These are phyloP conservation scores for Lasioglossum baleicum DNA, from an alignment of 1,140 invertebrate species.

Conservation along the genomic window DNA sequence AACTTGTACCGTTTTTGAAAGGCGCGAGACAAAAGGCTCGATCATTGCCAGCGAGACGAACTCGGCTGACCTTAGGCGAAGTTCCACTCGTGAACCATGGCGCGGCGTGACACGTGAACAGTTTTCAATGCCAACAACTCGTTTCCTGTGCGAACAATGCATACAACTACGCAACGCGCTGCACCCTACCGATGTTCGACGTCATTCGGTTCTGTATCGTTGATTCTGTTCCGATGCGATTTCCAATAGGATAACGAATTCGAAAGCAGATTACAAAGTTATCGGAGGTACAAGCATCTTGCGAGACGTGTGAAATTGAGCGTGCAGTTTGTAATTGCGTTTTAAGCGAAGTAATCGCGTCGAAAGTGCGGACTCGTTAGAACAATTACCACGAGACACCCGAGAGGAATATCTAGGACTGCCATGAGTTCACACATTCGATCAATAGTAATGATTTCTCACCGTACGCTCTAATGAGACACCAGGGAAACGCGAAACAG, in stretches of 20 bases:
- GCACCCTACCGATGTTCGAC: constrained; percentile 30
- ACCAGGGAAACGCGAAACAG: neutral
- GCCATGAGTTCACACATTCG: neutral
- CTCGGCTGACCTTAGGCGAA: neutral
- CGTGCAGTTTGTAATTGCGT: neutral
- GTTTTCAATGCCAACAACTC: constrained; percentile 54
- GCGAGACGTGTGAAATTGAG: no score
- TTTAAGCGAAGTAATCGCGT: neutral
- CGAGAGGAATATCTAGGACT: neutral
- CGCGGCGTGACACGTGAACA: constrained; percentile 19
- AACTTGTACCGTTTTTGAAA: neutral
- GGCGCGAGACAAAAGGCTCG: neutral
- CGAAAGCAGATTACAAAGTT: no score
- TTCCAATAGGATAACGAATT: no score
- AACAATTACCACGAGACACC: neutral
- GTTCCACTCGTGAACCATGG: constrained; percentile 6
- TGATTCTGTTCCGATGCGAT: neutral
- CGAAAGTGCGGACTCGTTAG: neutral
- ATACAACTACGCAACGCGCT: constrained; percentile 35
- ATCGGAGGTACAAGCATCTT: no score
- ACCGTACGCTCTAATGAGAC: neutral
- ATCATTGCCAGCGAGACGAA: neutral
- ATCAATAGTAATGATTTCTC: constrained; percentile 8
- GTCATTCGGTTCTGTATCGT: constrained; percentile 21
- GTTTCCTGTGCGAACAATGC: constrained; percentile 56